Evolutionary conservation across 2,888 invertebrate genomes (phyloP), one percentile per base, ranked within the genome.

Genomic region (Mesorhabditis belari): DNA sequence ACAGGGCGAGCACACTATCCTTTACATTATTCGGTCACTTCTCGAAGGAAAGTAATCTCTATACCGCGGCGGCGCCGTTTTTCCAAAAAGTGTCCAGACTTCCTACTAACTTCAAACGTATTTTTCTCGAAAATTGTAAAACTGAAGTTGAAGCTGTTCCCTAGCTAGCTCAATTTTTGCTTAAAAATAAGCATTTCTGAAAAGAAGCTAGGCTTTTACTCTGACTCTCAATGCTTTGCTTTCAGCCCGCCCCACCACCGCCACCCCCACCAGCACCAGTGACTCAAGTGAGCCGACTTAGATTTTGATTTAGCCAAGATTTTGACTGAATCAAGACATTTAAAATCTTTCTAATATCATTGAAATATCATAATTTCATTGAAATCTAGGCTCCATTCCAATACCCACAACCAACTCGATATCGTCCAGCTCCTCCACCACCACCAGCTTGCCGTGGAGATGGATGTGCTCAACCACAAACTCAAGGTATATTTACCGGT

Each of bases 401-500:
- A 62, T 57, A 58, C 17, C 58, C 63, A 5, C 58, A 58, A 49
- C 67, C 65, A 49, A 66, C 65, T 26, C 60, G 73, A 54, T 73
- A 73, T 50, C 65, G 73, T 25, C 73, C 74, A 25, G 71, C 75
- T 12, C 74, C 73, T 53, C 73, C 74, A 53, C 74, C 73, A 26
- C 66, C 73, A 49, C 75, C 75, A 51, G 69, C 65, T 44, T 76
- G 76, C 60, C 66, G 68, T 35, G 70, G 71, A 57, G 63, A 64
- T 25, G 76, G 74, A 62, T 75, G 75, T 60, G 67, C 64, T 25
- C 66, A 60, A 24, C 57, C 58, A 52, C 55, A 63, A 25, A 57
- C 63, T 24, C 55, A 64, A 5, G 67, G 67, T 60, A 54, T 50
- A 23, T 2, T 2, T 12, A 9, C 1, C n/a, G 17, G 17, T n/a